A percentile compares a stretch with the other conserved stretches of the same genome.
Evolutionary conservation across 2,797 vertebrate genomes (phyloP).

Genomic region (Pangasius mekongensis): DNA sequence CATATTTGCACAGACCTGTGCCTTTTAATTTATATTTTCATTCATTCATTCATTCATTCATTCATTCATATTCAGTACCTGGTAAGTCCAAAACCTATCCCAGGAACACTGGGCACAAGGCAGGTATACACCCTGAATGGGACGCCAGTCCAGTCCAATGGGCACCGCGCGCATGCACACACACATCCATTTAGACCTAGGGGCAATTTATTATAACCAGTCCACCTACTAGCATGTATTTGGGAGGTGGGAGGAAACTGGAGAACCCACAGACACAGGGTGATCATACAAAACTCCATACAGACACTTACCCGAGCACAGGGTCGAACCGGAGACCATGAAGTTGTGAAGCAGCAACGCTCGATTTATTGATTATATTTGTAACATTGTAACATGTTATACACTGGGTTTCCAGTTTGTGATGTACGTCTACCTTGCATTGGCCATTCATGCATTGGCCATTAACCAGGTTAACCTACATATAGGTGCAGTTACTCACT

Average conservation of each 20-base stretch:
- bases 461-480: not conserved
- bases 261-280: not conserved
- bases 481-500: not conserved
- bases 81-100: not conserved
- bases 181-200: not conserved
- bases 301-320: not conserved
- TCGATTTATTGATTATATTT: not conserved
- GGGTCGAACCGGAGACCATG: not conserved
- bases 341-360: not conserved
- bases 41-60: conserved; percentile 10
- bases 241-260: not conserved
- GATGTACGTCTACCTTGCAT: not conserved
- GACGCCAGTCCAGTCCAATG: not conserved
- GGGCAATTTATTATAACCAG: not conserved
- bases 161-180: not conserved
- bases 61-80: not conserved
- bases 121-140: not conserved
- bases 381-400: not conserved
- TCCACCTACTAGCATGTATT: not conserved
- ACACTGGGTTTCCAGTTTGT: not conserved
- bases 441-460: not conserved
- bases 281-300: not conserved
- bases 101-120: not conserved
- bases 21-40: not conserved
- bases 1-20: not conserved